phyloP scores from a whole-genome alignment of 2,113 vertebrate species.

The Dolichallabes microphthalmus region DNA sequence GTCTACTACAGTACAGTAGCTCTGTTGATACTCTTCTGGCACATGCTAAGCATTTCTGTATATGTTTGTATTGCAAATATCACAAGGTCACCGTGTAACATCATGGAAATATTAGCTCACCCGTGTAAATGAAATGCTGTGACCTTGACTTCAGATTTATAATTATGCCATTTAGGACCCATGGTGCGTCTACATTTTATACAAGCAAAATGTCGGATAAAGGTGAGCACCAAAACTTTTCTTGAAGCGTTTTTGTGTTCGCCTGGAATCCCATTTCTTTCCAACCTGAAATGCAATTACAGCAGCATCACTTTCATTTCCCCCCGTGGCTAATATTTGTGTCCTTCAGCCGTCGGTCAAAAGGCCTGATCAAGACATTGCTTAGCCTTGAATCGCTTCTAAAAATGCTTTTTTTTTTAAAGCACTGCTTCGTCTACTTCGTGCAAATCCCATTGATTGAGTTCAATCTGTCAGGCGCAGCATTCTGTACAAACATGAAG shows the following conservation, averaged over 20 bases:
- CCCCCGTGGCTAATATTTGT: constrained; percentile 23
- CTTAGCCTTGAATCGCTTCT: not conserved
- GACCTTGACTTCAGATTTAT: constrained; percentile 13
- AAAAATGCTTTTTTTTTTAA: not conserved
- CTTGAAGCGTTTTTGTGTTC: not conserved
- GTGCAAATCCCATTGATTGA: constrained; percentile 28
- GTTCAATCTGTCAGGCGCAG: not conserved
- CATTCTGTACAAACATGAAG: constrained; percentile 1
- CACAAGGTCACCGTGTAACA: not conserved
- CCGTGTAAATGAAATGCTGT: not conserved
- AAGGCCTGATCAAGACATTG: constrained; percentile 12
- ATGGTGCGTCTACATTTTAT: not conserved
- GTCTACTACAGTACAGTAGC: too few relatives aligned
- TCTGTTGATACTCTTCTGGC: not conserved
- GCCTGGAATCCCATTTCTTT: constrained; percentile 21
- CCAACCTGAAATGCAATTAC: constrained; percentile 23
- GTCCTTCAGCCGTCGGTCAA: constrained; percentile 34
- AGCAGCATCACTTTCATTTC: constrained; percentile 18
- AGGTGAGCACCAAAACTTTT: constrained; percentile 10
- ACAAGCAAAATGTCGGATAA: constrained; percentile 18
- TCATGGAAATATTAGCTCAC: not conserved
- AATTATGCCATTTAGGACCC: not conserved
- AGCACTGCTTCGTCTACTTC: too few relatives aligned
- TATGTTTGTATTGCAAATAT: not conserved
- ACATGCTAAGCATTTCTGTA: not conserved